Percentiles rank a stretch among this genome's conserved stretches.
phyloP scores from a whole-genome alignment of 2,797 vertebrate genomes.

The Harpagifer antarcticus region DNA sequence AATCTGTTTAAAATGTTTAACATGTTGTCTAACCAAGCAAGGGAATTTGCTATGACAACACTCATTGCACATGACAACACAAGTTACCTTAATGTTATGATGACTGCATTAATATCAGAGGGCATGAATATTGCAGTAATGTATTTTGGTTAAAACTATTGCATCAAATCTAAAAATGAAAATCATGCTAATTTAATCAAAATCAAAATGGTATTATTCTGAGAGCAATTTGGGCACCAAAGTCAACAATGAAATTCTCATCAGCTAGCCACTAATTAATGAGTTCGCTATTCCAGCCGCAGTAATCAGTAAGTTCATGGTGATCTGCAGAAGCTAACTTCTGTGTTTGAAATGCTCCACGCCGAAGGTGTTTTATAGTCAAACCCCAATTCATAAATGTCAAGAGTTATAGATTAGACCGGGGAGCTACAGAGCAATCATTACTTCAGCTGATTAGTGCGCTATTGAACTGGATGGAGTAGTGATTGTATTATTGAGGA shows the following conservation, averaged over 20 bases:
- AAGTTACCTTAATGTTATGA: conserved; percentile 51
- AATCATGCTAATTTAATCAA: conserved; percentile 30
- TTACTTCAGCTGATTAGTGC: conserved; percentile 35
- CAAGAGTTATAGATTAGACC: conserved; percentile 30
- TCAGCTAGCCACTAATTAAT: conserved; percentile 35
- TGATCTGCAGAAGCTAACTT: conserved; percentile 15
- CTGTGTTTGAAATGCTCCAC: conserved; percentile 16
- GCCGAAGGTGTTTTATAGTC: conserved; percentile 19
- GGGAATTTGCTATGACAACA: conserved; percentile 56
- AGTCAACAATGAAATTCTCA: conserved; percentile 32
- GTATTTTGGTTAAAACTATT: conserved; percentile 38
- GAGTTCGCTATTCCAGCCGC: conserved; percentile 5
- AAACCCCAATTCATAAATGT: conserved; percentile 40
- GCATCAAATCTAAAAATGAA: conserved; percentile 40
- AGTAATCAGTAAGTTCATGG: conserved; percentile 26
- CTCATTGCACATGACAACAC: conserved; percentile 47
- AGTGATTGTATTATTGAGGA: conserved; percentile 16
- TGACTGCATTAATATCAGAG: conserved; percentile 29
- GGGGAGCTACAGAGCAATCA: conserved; percentile 29
- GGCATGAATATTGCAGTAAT: conserved; percentile 35
- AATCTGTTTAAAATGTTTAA: conserved; percentile 53
- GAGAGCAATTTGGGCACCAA: conserved; percentile 19
- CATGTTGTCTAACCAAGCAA: conserved; percentile 41
- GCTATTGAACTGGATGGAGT: conserved; percentile 31
- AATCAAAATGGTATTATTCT: conserved; percentile 24